Percentiles rank a stretch among this genome's conserved stretches.
Evolutionary conservation across 1,140 invertebrate species (phyloP).

Genomic region (Listronotus oregonensis): DNA sequence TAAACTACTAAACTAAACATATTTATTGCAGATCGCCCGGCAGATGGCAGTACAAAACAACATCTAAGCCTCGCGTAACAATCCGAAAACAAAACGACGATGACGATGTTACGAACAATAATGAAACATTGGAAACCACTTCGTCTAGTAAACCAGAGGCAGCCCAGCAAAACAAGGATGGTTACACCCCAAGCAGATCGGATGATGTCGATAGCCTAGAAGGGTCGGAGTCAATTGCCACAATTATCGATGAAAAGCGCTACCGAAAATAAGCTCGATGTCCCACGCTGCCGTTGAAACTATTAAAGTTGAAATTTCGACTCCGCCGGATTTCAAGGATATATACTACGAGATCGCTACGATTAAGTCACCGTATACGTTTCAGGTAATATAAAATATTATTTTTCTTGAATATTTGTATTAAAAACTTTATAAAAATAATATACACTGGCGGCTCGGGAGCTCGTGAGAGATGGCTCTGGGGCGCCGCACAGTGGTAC

Average conservation of each 20-base stretch:
- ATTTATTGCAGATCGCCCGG: constrained; percentile 63
- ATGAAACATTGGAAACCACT: constrained; percentile 57
- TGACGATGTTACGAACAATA: constrained; percentile 59
- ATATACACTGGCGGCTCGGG: too few relatives aligned
- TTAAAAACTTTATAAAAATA: too few relatives aligned
- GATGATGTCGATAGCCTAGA: constrained; percentile 70
- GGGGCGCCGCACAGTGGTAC: too few relatives aligned
- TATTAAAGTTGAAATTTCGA: constrained; percentile 83
- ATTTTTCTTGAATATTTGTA: too few relatives aligned
- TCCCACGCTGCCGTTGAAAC: constrained; percentile 71
- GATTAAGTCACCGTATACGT: constrained; percentile 85
- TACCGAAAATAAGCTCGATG: constrained; percentile 65
- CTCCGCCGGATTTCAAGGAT: constrained; percentile 79
- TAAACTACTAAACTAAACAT: neutral
- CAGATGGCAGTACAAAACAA: constrained; percentile 86
- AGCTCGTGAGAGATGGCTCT: too few relatives aligned
- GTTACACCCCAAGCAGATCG: constrained; percentile 46
- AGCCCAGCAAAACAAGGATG: constrained; percentile 43
- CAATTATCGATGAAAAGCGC: constrained; percentile 64
- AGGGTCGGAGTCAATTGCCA: constrained; percentile 67
- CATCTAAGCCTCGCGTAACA: constrained; percentile 80
- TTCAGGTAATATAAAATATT: constrained; percentile 67
- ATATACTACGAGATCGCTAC: constrained; percentile 87
- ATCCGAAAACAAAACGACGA: constrained; percentile 74
- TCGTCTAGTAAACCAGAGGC: constrained; percentile 43